Base-by-base conservation (phyloP, 2,113 vertebrate genomes). In the Choloepus hoffmanni region DNA sequence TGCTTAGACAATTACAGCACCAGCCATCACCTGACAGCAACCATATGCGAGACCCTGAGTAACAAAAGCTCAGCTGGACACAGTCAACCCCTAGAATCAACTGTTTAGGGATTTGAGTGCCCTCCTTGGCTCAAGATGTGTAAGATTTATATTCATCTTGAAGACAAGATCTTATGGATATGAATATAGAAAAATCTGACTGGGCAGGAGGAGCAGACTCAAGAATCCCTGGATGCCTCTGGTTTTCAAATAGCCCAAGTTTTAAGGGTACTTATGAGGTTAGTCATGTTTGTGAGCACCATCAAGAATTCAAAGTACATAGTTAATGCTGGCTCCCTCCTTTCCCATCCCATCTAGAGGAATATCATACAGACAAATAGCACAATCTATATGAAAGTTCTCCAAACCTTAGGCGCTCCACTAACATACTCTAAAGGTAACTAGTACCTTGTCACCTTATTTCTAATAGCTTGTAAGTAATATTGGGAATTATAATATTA, bases 1-100 rank as follows among this genome's bases (percentile, higher is more conserved):
- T 3, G 1, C 12, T 67, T 23, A 5, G 23, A 5, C 23, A 19
- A 53, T 9, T 18, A 12, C 10, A 24, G 0, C 19, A 15, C 53
- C 65, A 50, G 40, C 13, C 4, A 55, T 16, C 45, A 70, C 24
- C 36, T 28, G 33, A 73, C 26, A 6, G 0, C 16, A 19, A 9
- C 60, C 53, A 76, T 19, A 60, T 15, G 19, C 43, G 43, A 86
- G 26, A 65, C 3, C 1, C 3, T 6, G 45, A 63, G 19, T 45
- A 33, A 81, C 15, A 76, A 15, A 5, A 33, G 13, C 72, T 0
- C 73, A 45, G 13, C 28, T 18, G 48, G 48, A 5, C n/a, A 24
- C 58, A 65, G 21, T 58, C 24, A 63, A 63, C 1, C 3, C 0
- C 12, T 11, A n/a, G 67, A 81, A 76, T 94, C 67, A 65, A 0